Evolutionary conservation across 2,888 invertebrate species (phyloP).

Genomic region (Mythimna vitellina): DNA sequence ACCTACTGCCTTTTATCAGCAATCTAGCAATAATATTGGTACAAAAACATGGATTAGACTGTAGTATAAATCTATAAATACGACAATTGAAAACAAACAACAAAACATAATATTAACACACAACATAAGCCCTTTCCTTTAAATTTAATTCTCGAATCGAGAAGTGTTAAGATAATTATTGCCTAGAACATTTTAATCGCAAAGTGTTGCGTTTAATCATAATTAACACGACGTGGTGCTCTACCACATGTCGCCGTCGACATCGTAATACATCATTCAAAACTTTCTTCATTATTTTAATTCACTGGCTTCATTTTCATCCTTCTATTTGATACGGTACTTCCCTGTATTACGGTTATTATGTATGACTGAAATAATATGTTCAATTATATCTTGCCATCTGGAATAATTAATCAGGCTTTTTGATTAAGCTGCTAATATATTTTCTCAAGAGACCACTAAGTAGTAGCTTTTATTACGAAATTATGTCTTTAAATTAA

Average conservation of each 20-base stretch:
- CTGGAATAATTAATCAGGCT: not conserved
- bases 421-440: slow-evolving; percentile 1
- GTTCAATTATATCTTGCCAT: slow-evolving; percentile 2
- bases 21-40: too few relatives aligned
- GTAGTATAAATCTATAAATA: too few relatives aligned
- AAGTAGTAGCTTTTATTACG: not conserved
- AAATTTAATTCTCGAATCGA: slow-evolving; percentile 12
- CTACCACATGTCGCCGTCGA: slow-evolving; percentile 42
- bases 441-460: not conserved
- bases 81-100: not conserved
- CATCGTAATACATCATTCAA: slow-evolving; percentile 49
- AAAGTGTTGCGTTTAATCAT: slow-evolving; percentile 55
- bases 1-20: too few relatives aligned
- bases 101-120: not conserved
- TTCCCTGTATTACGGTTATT: not conserved
- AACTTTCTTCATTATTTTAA: slow-evolving; percentile 55
- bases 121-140: not conserved
- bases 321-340: slow-evolving; percentile 3
- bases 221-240: slow-evolving; percentile 45
- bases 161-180: slow-evolving; percentile 38
- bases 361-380: slow-evolving; percentile 1
- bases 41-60: too few relatives aligned
- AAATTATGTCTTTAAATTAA: not conserved
- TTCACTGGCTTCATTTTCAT: slow-evolving; percentile 28
- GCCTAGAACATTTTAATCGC: slow-evolving; percentile 41